Evolutionary conservation across 1,140 invertebrate genomes (phyloP).

Genomic region (Drosophila teissieri): DNA sequence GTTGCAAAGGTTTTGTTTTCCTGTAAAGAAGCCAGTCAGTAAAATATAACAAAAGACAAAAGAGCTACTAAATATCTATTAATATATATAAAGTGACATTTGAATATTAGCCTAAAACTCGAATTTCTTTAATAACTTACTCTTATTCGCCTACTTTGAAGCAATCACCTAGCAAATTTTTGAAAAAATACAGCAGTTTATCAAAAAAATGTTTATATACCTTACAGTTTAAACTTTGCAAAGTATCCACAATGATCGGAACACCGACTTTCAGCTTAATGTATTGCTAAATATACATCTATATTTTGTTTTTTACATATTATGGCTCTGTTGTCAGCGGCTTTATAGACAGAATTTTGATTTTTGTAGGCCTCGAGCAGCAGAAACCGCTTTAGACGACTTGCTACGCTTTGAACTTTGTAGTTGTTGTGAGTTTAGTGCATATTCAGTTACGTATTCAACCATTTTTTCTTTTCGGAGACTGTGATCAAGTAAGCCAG

Average conservation of each 20-base stretch:
- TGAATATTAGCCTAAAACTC: background rate
- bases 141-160: no score
- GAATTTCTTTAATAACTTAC: no score
- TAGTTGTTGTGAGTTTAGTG: conserved; percentile 44
- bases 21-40: no score
- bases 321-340: conserved; percentile 37
- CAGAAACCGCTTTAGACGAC: conserved; percentile 37
- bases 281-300: conserved; percentile 11
- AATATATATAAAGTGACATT: no score
- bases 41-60: no score
- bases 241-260: conserved; percentile 21
- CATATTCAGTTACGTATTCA: conserved; percentile 29
- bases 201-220: no score
- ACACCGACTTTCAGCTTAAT: conserved; percentile 27
- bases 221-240: conserved; percentile 10
- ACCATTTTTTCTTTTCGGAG: conserved; percentile 15
- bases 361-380: conserved; percentile 50
- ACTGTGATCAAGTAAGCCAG: conserved; percentile 55
- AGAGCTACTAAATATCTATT: no score
- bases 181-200: no score
- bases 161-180: no score
- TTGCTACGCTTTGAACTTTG: conserved; percentile 46
- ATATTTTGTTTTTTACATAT: conserved; percentile 38
- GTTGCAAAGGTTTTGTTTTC: conserved; percentile 16
- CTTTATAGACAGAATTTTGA: conserved; percentile 33